Evolutionary conservation across 2,797 vertebrate species (phyloP), one percentile per base, ranked within the genome.

Genomic region (Dendrocincla tyrannina): DNA sequence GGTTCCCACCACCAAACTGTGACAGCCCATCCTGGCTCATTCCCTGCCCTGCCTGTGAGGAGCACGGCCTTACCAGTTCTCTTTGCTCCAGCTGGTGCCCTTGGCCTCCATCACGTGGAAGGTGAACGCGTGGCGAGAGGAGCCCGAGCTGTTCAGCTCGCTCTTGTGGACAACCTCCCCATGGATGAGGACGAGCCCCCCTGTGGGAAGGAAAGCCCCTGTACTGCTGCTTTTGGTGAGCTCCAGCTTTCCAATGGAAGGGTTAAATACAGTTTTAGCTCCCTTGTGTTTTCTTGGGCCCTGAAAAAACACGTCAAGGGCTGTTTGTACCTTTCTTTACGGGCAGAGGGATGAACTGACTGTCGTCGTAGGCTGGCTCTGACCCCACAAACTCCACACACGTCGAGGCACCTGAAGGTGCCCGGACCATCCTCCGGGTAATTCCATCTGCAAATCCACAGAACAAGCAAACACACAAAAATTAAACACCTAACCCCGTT

Each of bases 161-260:
- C 99, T 99, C 92, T 98, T 99, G 46, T 99, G 99, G 46, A 99
- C 99, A 3, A 99, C 99, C 89, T 99, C 98, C 2, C 99, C 99
- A 0, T 99, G 99, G 96, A 99, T 99, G 56, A 99, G 98, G 62
- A 99, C 79, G 3, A 98, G 97, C 2, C 98, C 98, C 46, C 99
- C 99, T 99, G 95, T 67, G 58, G 20, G 79, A 60, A 55, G 42
- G 25, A 72, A 82, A 67, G 55, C 55, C 47, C 7, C 55, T 3
- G 0, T 1, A 8, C n/a, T 50, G 53, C 83, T 83, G 12, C 10
- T 5, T 14, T 22, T 15, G 6, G 17, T 7, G 8, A 82, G 22
- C 42, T 47, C 55, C 41, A 17, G 10, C 23, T 73, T 78, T 59
- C 25, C 49, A 68, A 16, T 8, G 14, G 1, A 50, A 86, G 19